These are phyloP conservation scores for Emydoidea blandingii DNA, from an alignment of 2,797 vertebrate genomes.

Conservation along the genomic window DNA sequence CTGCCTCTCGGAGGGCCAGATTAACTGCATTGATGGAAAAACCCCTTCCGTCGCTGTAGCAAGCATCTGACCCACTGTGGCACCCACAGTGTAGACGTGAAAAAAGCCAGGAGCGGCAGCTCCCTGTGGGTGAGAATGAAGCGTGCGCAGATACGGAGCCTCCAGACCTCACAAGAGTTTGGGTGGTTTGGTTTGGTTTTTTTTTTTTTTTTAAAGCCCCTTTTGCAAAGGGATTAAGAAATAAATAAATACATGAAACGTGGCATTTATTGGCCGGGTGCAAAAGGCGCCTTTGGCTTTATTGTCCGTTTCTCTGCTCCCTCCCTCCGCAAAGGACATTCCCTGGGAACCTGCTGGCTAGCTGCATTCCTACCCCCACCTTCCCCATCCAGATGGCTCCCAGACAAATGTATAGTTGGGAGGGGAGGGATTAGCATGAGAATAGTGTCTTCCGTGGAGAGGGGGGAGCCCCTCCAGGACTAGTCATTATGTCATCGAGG, in stretches of 20 bases:
- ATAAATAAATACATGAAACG: not conserved
- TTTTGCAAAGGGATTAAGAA: not conserved
- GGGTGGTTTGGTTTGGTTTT: not conserved
- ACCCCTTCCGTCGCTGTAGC: too few species aligned
- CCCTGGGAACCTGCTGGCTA: not conserved
- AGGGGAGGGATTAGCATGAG: slow-evolving; percentile 78
- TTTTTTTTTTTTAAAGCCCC: not conserved
- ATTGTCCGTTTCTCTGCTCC: not conserved
- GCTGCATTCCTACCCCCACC: not conserved
- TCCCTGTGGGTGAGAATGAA: not conserved
- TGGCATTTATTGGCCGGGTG: not conserved
- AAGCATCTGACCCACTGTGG: too few species aligned
- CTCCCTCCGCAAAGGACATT: not conserved
- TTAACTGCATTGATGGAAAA: too few species aligned
- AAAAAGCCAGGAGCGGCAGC: not conserved
- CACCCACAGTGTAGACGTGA: not conserved
- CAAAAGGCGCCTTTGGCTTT: not conserved
- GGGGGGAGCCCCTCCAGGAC: slow-evolving; percentile 69
- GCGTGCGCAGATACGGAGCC: not conserved
- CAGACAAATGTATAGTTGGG: slow-evolving; percentile 56
- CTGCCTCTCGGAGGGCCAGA: too few species aligned
- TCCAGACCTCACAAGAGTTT: not conserved
- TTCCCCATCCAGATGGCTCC: slow-evolving; percentile 50
- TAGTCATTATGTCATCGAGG: slow-evolving; percentile 59
- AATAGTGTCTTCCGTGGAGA: slow-evolving; percentile 63